Evolutionary conservation across 2,113 vertebrate genomes (phyloP).

Genomic region (Puntigrus tetrazona): DNA sequence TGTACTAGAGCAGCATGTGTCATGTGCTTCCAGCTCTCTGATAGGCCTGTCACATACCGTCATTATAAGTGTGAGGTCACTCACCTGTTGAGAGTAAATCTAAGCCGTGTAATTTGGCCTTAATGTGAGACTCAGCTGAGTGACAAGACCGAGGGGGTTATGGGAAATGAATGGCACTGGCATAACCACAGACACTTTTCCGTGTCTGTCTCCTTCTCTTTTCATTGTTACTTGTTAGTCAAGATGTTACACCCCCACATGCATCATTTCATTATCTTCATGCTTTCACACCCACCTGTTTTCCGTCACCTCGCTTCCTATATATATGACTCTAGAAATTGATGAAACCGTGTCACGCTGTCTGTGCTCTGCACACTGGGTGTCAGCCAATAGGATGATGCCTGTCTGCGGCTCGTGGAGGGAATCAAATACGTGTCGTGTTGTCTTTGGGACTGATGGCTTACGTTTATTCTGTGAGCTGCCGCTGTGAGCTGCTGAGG

Average conservation of each 20-base stretch:
- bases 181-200: neutral
- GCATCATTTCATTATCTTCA: neutral
- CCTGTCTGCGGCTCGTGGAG: neutral
- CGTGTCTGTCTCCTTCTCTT: conserved; percentile 26
- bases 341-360: conserved; percentile 21
- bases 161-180: neutral
- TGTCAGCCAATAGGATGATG: conserved; percentile 14
- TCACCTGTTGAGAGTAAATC: neutral
- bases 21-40: neutral
- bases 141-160: neutral
- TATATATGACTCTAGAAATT: neutral
- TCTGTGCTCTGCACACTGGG: conserved; percentile 1
- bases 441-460: neutral
- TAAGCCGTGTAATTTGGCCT: conserved; percentile 20
- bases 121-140: conserved; percentile 34
- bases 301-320: conserved; percentile 34
- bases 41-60: conserved; percentile 20
- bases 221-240: neutral
- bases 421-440: neutral
- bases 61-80: conserved; percentile 4
- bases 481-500: neutral
- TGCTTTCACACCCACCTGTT: conserved; percentile 37
- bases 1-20: neutral
- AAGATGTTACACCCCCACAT: neutral
- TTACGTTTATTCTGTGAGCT: conserved; percentile 2